Evolutionary conservation across 2,113 vertebrate species (phyloP).

Genomic region (Tyto alba): DNA sequence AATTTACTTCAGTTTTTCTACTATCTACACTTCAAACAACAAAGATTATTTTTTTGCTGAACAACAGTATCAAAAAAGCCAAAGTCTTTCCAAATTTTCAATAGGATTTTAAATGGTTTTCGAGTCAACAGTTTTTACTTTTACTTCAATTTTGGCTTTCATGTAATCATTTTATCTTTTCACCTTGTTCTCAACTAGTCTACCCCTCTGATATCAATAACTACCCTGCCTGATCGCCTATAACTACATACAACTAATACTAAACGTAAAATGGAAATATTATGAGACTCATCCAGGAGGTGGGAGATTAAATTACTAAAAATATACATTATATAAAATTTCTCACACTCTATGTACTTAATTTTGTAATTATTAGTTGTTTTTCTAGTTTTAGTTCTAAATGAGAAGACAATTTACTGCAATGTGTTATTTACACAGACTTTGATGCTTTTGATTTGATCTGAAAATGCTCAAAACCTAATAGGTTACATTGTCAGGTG

Average conservation of each 20-base stretch:
- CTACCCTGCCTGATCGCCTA: background rate
- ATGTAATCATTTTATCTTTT: background rate
- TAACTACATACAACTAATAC: background rate
- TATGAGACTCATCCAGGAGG: background rate
- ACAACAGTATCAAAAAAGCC: background rate
- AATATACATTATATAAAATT: background rate
- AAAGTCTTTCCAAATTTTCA: background rate
- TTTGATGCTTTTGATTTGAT: background rate
- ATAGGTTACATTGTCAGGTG: constrained; percentile 58
- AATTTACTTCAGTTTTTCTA: background rate
- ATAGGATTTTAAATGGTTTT: background rate
- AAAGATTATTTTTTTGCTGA: background rate
- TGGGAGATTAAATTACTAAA: background rate
- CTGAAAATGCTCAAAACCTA: constrained; percentile 14
- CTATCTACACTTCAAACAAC: background rate
- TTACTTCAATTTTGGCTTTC: background rate
- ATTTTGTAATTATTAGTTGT: background rate
- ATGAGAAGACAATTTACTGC: background rate
- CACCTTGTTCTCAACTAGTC: background rate
- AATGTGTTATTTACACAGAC: background rate
- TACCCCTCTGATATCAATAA: background rate
- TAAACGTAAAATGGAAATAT: background rate
- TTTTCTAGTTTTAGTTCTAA: background rate
- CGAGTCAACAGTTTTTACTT: background rate
- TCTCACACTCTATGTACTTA: background rate